These are phyloP conservation scores for Stomatorhinus walkeri DNA, from an alignment of 2,797 vertebrate species.

Conservation along the genomic window DNA sequence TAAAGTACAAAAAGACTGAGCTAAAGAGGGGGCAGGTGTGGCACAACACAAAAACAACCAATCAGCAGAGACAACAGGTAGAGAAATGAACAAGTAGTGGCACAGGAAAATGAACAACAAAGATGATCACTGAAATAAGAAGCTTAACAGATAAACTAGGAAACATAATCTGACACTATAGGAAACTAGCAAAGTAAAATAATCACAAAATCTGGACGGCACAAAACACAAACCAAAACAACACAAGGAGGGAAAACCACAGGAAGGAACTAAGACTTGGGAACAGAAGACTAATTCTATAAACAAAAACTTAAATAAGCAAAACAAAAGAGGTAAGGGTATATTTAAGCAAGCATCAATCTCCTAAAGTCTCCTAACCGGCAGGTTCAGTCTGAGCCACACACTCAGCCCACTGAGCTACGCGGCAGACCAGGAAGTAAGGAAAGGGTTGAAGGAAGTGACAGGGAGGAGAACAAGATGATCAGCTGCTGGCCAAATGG, in stretches of 20 bases:
- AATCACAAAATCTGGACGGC: not conserved
- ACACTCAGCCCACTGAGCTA: not conserved
- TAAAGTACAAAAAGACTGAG: not conserved
- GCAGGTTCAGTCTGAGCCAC: not conserved
- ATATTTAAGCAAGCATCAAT: not conserved
- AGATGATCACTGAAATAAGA: not conserved
- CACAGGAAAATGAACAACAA: not conserved
- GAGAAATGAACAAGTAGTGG: not conserved
- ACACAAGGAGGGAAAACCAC: not conserved
- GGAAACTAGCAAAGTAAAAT: not conserved
- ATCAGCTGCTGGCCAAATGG: not conserved
- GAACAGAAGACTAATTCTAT: not conserved
- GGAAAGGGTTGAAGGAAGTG: too few species aligned
- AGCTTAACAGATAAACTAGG: not conserved
- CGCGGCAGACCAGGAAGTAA: too few species aligned
- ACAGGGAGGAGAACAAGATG: not conserved
- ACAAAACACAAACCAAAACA: not conserved
- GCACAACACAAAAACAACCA: not conserved
- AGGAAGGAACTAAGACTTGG: not conserved
- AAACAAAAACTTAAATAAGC: not conserved
- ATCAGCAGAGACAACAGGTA: not conserved
- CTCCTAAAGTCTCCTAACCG: not conserved
- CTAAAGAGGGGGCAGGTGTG: not conserved
- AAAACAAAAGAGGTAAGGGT: not conserved
- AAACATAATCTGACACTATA: not conserved